A percentile compares a stretch with the other conserved stretches of the same genome.
phyloP scores from a whole-genome alignment of 2,113 vertebrate species.

The Osmerus eperlanus region DNA sequence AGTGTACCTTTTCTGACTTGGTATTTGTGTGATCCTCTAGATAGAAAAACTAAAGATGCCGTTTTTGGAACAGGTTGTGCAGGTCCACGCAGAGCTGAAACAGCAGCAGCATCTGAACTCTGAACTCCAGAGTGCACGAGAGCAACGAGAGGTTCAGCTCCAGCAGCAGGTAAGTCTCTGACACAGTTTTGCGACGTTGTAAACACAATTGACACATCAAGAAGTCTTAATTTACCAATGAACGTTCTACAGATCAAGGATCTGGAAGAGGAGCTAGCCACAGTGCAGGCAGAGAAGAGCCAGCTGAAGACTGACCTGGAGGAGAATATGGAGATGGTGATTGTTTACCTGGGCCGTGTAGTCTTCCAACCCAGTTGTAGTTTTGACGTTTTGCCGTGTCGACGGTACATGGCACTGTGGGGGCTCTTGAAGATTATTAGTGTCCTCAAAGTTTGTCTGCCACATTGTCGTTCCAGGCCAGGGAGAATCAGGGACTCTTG shows the following conservation, averaged over 20 bases:
- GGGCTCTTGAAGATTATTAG: not conserved
- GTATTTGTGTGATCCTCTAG: not conserved
- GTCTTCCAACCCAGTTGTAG: slow-evolving; percentile 25
- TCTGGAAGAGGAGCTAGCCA: not conserved
- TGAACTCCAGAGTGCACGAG: not conserved
- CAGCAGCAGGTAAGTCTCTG: too few relatives aligned
- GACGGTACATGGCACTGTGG: not conserved
- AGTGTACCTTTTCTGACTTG: not conserved
- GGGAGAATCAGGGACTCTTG: not conserved
- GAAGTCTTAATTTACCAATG: not conserved
- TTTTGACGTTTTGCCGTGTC: not conserved
- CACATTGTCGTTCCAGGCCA: not conserved
- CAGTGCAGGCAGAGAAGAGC: not conserved
- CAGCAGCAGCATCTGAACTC: not conserved
- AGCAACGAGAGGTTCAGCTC: too few relatives aligned
- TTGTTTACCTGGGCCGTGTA: not conserved
- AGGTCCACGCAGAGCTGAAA: not conserved
- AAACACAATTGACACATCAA: not conserved
- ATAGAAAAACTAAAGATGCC: not conserved
- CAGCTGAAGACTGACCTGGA: not conserved
- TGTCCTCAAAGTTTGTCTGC: not conserved
- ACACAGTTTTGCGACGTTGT: not conserved
- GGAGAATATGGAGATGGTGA: not conserved
- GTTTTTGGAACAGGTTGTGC: not conserved
- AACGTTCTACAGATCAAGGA: not conserved